Base-by-base conservation (phyloP, 2,113 vertebrate genomes). In the human region DNA sequence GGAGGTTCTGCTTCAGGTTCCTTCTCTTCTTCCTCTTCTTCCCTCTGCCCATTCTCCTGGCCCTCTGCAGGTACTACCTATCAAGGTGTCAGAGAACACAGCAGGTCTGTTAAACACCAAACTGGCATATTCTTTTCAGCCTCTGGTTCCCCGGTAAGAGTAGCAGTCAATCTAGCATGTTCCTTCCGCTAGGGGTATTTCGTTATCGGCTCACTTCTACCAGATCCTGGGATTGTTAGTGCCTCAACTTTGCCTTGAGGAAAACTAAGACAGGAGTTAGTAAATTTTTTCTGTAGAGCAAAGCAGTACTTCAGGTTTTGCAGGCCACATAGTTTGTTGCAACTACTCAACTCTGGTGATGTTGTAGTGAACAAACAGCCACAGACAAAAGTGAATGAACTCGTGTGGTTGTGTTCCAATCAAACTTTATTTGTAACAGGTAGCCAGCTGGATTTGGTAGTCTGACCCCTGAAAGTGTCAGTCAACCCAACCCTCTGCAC, bases 11-110 rank as follows among this genome's bases (percentile, higher is more conserved):
- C 98, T 75, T 99, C 98, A 18, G 98, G 76, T 35, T 99, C 92
- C 73, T 99, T 99, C 81, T 97, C 98, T 70, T 98, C 98, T 81
- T 98, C 99, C 59, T 98, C 98, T 83, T 98, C 99, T 81, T 98
- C 96, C 82, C 98, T 98, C 90, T 99, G 99, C n/a, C 99, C 99
- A 38, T 99, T 99, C 97, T 99, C 99, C 93, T 99, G 99, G 83
- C 98, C 98, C 90, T 99, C 99, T 12, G 98, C 97, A 22, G 99
- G 98, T 8, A 99, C 99, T n/a, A 99, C 99, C 99, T 99, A n/a
- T 22, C 40, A 90, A 83, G 87, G 55, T 4, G 90, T 13, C 43
- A 97, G 78, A n/a, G 32, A 72, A 92, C 0, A 16, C 48, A 75
- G 52, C 40, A 13, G 14, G 13, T 78, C 73, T 82, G 38, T 89